These are phyloP conservation scores for Pipa parva DNA, from an alignment of 2,113 vertebrate species.

Conservation along the genomic window DNA sequence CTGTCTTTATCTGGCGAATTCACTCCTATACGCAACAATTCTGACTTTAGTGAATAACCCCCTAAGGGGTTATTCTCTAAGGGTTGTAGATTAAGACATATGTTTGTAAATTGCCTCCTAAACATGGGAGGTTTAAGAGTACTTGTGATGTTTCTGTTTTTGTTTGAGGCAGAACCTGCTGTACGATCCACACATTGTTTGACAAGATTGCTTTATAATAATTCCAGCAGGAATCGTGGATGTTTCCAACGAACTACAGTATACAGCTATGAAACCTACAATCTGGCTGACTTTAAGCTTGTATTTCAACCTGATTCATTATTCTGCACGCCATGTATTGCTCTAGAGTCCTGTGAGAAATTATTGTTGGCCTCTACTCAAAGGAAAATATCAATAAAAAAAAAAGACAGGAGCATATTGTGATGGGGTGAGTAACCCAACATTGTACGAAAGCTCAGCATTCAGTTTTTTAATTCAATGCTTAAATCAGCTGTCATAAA, in stretches of 20 bases:
- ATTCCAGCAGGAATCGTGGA: constrained; percentile 49
- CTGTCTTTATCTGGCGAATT: no score
- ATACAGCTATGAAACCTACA: constrained; percentile 44
- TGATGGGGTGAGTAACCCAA: constrained; percentile 7
- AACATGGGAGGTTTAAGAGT: no score
- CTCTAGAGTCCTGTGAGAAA: constrained; percentile 44
- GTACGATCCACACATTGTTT: constrained; percentile 35
- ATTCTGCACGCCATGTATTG: constrained; percentile 44
- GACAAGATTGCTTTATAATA: constrained; percentile 45
- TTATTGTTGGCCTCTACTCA: constrained; percentile 24
- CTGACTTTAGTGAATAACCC: no score
- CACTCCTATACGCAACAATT: no score
- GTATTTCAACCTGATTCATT: constrained; percentile 44
- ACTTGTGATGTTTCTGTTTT: no score
- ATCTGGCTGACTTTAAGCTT: constrained; percentile 44
- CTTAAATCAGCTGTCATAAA: constrained; percentile 29
- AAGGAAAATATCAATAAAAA: constrained; percentile 34
- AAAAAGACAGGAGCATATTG: constrained; percentile 19
- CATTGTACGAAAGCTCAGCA: constrained; percentile 31
- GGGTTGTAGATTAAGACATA: no score
- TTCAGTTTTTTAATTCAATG: background rate
- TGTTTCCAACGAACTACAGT: constrained; percentile 51
- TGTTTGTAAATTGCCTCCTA: no score
- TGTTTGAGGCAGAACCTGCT: background rate
- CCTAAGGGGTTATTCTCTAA: no score